Evolutionary conservation across 2,888 invertebrate genomes (phyloP).

Genomic region (Parelbella ahira): DNA sequence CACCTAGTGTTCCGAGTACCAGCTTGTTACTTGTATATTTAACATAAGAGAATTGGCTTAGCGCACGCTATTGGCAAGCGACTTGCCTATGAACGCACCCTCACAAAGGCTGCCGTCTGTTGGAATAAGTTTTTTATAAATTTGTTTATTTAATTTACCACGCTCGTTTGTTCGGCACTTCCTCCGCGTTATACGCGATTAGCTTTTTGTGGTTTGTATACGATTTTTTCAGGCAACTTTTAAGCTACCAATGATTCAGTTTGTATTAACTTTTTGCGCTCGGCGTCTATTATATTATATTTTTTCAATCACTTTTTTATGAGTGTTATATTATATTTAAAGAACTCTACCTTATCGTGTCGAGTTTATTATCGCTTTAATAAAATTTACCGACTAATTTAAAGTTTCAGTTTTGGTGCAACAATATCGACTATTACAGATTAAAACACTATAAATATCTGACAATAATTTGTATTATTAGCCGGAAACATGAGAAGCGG

Average conservation of each 20-base stretch:
- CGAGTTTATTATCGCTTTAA: no score
- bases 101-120: conserved; percentile 59
- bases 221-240: conserved; percentile 46
- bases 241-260: conserved; percentile 48
- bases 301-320: conserved; percentile 35
- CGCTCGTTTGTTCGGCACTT: conserved; percentile 75
- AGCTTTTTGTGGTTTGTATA: conserved; percentile 68
- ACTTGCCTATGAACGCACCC: conserved; percentile 23
- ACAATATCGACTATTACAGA: no score
- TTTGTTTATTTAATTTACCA: conserved; percentile 79
- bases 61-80: no score
- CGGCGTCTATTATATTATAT: conserved; percentile 45
- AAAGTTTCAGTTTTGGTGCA: no score
- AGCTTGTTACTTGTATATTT: no score
- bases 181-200: conserved; percentile 70
- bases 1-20: no score
- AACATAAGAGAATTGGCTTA: no score
- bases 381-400: no score
- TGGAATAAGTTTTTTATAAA: conserved; percentile 61
- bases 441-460: no score
- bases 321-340: neutral
- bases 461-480: conserved; percentile 24
- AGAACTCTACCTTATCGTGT: no score
- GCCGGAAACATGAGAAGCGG: conserved; percentile 23
- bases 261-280: conserved; percentile 57